Base-by-base conservation (phyloP, 2,888 invertebrate species). In the Eupithecia inturbata region DNA sequence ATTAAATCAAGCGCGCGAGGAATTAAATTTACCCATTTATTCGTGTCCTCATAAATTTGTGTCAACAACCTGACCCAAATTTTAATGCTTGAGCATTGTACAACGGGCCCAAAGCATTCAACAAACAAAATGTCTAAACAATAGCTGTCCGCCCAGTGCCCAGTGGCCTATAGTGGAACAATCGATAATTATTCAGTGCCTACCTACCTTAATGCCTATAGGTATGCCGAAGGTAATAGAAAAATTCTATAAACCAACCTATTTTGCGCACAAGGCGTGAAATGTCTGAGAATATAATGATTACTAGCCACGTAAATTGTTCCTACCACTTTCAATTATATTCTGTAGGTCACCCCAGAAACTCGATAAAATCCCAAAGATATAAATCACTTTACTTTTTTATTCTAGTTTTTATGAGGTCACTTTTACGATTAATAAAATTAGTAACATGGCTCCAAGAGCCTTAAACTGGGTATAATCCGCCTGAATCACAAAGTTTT, bases 11-110 rank as follows among this genome's bases (percentile, higher is more conserved):
- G 70, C 57, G 70, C 72, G 68, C 76, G 78, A 80, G 81, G 86
- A 89, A 90, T 88, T 83, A 87, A 83, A 85, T 64, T 84, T 84
- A 85, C 85, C 86, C 87, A 87, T 89, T 87, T 86, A 64, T 64
- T 87, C 87, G 87, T 86, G 85, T 89, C 85, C 87, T 90, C 89
- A 89, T 92, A 92, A 92, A 92, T 92, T 92, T 89, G 86, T 91
- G 91, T 91, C 92, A 91, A 90, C 91, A 88, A 86, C 89, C 88
- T 89, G 91, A 90, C 92, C 92, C 89, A 88, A 91, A 92, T 92
- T 92, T 92, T 89, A 92, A 92, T 92, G 90, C 84, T 87, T 83
- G 84, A 88, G 86, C 89, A 88, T 89, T 92, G 91, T 92, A 87
- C 88, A 64, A 64, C 85, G 85, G 85, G 86, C 88, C 86, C 85